A percentile compares a stretch with the other conserved stretches of the same genome.
Evolutionary conservation across 2,888 invertebrate species (phyloP).

Genomic region (Thereva nobilitata): DNA sequence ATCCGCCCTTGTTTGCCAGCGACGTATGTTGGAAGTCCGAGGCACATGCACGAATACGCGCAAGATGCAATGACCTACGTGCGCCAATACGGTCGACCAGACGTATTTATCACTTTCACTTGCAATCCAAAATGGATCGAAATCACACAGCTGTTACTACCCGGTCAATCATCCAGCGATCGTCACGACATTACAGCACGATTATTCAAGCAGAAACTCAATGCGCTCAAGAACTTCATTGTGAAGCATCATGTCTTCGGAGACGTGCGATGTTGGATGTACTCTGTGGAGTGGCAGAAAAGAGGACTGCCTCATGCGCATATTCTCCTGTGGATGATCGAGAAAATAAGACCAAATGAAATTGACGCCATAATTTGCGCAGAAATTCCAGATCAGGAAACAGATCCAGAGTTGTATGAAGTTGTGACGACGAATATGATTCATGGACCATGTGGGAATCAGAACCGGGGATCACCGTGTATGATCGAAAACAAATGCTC

Average conservation of each 20-base stretch:
- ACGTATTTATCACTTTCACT: slow-evolving; percentile 30
- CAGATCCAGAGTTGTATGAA: slow-evolving; percentile 44
- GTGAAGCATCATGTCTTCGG: slow-evolving; percentile 26
- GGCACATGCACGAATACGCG: slow-evolving; percentile 38
- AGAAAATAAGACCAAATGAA: slow-evolving; percentile 47
- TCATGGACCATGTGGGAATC: slow-evolving; percentile 50
- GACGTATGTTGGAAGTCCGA: slow-evolving; percentile 33
- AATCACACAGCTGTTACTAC: not conserved
- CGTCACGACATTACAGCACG: slow-evolving; percentile 12
- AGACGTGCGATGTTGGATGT: slow-evolving; percentile 44
- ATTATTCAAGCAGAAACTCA: slow-evolving; percentile 13
- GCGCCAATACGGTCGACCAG: slow-evolving; percentile 30
- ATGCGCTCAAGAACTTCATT: slow-evolving; percentile 2
- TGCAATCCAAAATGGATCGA: slow-evolving; percentile 28
- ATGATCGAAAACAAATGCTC: slow-evolving; percentile 51
- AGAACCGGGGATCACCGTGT: slow-evolving; percentile 47
- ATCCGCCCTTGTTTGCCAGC: too few relatives aligned
- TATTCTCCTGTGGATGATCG: slow-evolving; percentile 49
- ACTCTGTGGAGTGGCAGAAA: slow-evolving; percentile 49
- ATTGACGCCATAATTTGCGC: slow-evolving; percentile 47
- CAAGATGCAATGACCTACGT: slow-evolving; percentile 50
- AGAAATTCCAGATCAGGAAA: slow-evolving; percentile 44
- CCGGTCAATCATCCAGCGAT: not conserved
- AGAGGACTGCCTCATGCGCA: slow-evolving; percentile 50
- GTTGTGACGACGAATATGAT: slow-evolving; percentile 50